Base-by-base conservation (phyloP, 2,797 vertebrate species). In the Phoxinus dragarum region DNA sequence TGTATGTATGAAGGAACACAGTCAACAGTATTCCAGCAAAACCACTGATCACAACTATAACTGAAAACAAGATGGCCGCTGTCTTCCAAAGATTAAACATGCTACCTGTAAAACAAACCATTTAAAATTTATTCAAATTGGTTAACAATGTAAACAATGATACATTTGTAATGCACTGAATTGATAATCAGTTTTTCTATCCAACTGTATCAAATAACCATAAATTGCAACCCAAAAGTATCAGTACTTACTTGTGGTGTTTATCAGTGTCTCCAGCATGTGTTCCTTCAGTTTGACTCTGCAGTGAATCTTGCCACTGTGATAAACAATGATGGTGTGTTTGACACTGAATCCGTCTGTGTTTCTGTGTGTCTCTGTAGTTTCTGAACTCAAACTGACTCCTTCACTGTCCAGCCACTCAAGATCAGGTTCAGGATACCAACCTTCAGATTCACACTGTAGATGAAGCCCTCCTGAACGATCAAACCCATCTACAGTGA, bases 351-450 rank as follows among this genome's bases (percentile, higher is more conserved):
- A 81, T 69, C 34, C 0, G 0, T 81, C 47, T 31, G 5, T 0
- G 2, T 69, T n/a, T 56, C 66, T 69, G 1, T 81, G 34, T 21
- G 2, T 81, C 2, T 69, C 66, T 81, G 66, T 31, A 69, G 78
- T 47, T 67, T 67, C 42, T 66, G 42, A 23, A 34, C 10, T 67
- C 42, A 80, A 16, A 5, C 9, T 1, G 11, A 36, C 19, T 67
- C 61, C 61, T 67, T 36, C 16, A 49, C 27, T 47, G 42, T 67
- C 3, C 78, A 49, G 7, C 89, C 86, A 89, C 40, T 36, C 40
- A 59, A 89, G 38, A 40, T 14, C 76, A 81, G 89, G 89, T 71
- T 86, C 61, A 77, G 89, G 85, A 3, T 40, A 19, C 89, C 89
- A 89, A 40, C 74, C 74, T 59, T 59, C 74, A 36, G 84, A 81